Conservation (phyloP, 2,113 vertebrate genomes). For the Pygathrix nemaeus region DNA sequence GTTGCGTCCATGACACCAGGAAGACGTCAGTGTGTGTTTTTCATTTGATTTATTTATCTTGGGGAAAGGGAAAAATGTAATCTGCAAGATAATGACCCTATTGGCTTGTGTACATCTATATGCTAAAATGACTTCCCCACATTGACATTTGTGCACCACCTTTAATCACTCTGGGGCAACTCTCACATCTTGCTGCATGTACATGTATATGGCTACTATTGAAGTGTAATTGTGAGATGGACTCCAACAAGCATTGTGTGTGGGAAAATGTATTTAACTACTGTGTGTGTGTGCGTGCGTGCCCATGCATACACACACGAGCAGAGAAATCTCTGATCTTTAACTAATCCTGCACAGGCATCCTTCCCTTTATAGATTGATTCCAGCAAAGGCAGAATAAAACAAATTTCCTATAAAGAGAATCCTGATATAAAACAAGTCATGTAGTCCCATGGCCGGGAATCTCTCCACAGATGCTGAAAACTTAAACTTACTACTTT, state of each 20-base stretch:
- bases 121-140: constrained; percentile 61
- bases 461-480: not conserved
- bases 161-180: constrained; percentile 47
- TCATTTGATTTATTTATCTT: constrained; percentile 77
- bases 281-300: not conserved
- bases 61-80: constrained; percentile 76
- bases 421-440: constrained; percentile 30
- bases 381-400: constrained; percentile 51
- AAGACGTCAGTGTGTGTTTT: constrained; percentile 71
- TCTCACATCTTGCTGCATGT: constrained; percentile 78
- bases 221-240: constrained; percentile 68
- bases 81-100: constrained; percentile 44
- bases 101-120: constrained; percentile 64
- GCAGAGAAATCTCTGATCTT: constrained; percentile 35
- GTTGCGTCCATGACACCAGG: constrained; percentile 78
- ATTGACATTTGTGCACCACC: constrained; percentile 35
- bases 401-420: constrained; percentile 34
- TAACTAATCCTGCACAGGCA: constrained; percentile 56
- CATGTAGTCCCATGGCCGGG: not conserved
- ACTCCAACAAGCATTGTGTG: constrained; percentile 64
- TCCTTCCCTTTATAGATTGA: constrained; percentile 41
- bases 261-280: constrained; percentile 44
- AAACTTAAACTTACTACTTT: constrained; percentile 36
- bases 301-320: not conserved
- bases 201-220: constrained; percentile 63